Evolutionary conservation across 2,888 invertebrate species (phyloP).

Genomic region (Drosophila emarginata): DNA sequence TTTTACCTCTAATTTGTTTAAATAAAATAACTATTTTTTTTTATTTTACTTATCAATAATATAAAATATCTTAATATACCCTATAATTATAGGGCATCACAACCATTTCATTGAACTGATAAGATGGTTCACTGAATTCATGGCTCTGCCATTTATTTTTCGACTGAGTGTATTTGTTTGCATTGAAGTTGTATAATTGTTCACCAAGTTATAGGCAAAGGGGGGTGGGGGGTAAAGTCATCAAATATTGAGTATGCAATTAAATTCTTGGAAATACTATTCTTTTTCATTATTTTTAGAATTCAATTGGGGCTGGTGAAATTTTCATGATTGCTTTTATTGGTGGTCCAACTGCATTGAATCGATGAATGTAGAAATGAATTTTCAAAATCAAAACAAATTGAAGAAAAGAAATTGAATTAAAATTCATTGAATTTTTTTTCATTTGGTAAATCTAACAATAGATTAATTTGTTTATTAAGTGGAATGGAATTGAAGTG

Average conservation of each 20-base stretch:
- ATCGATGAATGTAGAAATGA: not conserved
- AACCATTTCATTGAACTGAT: constrained; percentile 65
- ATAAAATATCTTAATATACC: not conserved
- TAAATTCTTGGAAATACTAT: constrained; percentile 9
- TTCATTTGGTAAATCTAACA: too few species aligned
- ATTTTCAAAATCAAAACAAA: not conserved
- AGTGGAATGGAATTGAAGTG: too few species aligned
- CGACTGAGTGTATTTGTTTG: constrained; percentile 6
- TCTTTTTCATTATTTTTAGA: not conserved
- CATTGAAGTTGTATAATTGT: not conserved
- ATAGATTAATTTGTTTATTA: too few species aligned
- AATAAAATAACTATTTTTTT: not conserved
- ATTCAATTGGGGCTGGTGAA: not conserved
- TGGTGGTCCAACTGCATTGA: not conserved
- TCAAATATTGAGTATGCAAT: constrained; percentile 7
- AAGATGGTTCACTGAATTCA: constrained; percentile 58
- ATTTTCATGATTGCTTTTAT: not conserved
- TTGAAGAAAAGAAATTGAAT: not conserved
- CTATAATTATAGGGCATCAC: not conserved
- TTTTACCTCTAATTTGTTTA: too few species aligned
- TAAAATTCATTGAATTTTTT: too few species aligned
- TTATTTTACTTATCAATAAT: not conserved
- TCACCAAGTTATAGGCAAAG: not conserved
- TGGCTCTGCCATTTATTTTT: constrained; percentile 46
- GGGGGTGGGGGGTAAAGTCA: not conserved